Evolutionary conservation across 2,113 vertebrate genomes (phyloP).

Genomic region (Podarcis cretensis): DNA sequence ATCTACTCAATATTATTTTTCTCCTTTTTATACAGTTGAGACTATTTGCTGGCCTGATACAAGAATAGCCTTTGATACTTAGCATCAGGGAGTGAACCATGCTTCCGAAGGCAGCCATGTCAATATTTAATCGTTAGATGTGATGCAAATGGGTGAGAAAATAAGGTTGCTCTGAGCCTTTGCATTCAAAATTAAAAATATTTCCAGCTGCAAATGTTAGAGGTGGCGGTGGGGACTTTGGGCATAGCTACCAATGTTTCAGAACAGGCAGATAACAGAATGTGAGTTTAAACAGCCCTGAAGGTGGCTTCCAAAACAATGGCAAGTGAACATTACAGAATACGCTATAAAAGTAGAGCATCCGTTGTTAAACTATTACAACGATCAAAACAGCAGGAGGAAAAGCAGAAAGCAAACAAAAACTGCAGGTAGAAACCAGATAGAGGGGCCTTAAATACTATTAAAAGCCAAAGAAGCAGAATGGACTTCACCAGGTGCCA

Average conservation of each 20-base stretch:
- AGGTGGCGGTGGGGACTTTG: neutral
- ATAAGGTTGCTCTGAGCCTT: neutral
- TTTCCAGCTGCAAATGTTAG: conserved; percentile 32
- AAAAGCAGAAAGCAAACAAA: neutral
- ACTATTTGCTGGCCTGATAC: neutral
- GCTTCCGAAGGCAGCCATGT: conserved; percentile 30
- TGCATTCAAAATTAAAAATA: conserved; percentile 22
- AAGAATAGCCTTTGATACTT: conserved; percentile 7
- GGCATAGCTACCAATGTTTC: conserved; percentile 13
- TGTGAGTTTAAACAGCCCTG: neutral
- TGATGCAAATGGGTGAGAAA: neutral
- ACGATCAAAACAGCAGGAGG: neutral
- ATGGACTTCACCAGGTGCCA: neutral
- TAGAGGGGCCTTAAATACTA: neutral
- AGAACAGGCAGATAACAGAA: neutral
- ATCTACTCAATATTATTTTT: neutral
- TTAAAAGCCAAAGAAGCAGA: neutral
- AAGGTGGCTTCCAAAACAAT: neutral
- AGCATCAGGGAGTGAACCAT: conserved; percentile 31
- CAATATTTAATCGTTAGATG: neutral
- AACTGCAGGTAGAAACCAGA: neutral
- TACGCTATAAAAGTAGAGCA: neutral
- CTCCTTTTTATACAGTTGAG: neutral
- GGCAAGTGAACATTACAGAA: neutral
- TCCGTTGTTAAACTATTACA: neutral